A percentile compares a stretch with the other conserved stretches of the same genome.
These are phyloP conservation scores for Caenorhabditis imperialis DNA, from an alignment of 2,888 invertebrate species.

Conservation along the genomic window DNA sequence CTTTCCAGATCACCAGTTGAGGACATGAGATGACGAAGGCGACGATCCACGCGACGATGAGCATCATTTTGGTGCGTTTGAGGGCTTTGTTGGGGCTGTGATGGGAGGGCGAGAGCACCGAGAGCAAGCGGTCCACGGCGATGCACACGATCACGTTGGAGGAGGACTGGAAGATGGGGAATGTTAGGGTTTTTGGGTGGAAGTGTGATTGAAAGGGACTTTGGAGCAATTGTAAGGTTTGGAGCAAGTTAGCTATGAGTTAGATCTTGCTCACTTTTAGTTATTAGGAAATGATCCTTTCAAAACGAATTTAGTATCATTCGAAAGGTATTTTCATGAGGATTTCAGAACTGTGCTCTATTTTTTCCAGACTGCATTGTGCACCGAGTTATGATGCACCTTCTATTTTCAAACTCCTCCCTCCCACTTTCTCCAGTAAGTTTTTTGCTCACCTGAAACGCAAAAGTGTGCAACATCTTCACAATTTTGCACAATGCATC, in stretches of 20 bases:
- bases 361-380: no score
- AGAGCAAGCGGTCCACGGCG: conserved; percentile 76
- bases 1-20: conserved; percentile 74
- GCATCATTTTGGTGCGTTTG: conserved; percentile 68
- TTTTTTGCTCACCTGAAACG: conserved; percentile 71
- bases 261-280: no score
- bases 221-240: conserved; percentile 6
- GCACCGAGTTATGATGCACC: no score
- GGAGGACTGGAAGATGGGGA: conserved; percentile 74
- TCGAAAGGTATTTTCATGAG: no score
- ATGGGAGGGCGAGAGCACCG: conserved; percentile 72
- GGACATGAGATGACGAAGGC: conserved; percentile 71
- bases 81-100: conserved; percentile 71
- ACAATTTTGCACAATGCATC: conserved; percentile 75
- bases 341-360: no score
- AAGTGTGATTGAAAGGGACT: background rate
- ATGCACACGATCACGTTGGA: conserved; percentile 78
- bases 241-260: background rate
- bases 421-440: background rate
- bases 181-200: no score
- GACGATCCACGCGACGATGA: conserved; percentile 71
- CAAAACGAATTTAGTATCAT: no score
- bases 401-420: no score
- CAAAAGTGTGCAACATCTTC: conserved; percentile 75
- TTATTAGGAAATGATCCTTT: no score